Evolutionary conservation across 2,888 invertebrate species (phyloP).

Genomic region (Hoplodrina ambigua): DNA sequence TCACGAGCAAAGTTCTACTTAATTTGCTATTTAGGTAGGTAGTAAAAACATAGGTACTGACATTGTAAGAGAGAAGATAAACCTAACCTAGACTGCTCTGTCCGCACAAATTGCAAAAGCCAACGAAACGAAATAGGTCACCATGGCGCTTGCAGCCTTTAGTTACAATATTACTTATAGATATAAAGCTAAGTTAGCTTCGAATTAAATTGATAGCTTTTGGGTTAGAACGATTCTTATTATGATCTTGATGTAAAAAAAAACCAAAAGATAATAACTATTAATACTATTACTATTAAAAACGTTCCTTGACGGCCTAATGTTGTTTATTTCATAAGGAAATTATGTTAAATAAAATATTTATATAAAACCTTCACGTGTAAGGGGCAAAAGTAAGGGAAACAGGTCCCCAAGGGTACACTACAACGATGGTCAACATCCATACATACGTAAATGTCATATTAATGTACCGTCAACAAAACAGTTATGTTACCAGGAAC

Average conservation of each 20-base stretch:
- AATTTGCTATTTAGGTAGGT: neutral
- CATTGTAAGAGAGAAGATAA: conserved; percentile 38
- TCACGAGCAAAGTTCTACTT: neutral
- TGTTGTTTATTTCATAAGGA: neutral
- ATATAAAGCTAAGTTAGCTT: conserved; percentile 16
- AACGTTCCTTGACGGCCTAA: neutral
- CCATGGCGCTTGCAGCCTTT: conserved; percentile 29
- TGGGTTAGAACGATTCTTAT: neutral
- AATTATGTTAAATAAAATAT: conserved; percentile 13
- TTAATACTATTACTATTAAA: too few relatives aligned
- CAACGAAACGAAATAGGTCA: conserved; percentile 57
- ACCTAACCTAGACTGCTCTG: conserved; percentile 29
- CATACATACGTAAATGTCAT: conserved; percentile 24
- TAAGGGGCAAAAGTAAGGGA: neutral
- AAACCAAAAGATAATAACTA: too few relatives aligned
- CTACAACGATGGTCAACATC: conserved; percentile 28
- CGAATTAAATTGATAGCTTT: conserved; percentile 15
- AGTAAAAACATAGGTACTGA: conserved; percentile 4
- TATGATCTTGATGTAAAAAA: too few relatives aligned
- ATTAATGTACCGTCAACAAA: conserved; percentile 26
- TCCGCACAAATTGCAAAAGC: conserved; percentile 55
- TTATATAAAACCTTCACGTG: conserved; percentile 21
- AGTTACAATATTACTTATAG: conserved; percentile 15
- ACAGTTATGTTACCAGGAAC: too few relatives aligned
- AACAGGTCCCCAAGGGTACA: conserved; percentile 15